Evolutionary conservation across 2,888 invertebrate genomes (phyloP).

Genomic region (Phlogophora meticulosa): DNA sequence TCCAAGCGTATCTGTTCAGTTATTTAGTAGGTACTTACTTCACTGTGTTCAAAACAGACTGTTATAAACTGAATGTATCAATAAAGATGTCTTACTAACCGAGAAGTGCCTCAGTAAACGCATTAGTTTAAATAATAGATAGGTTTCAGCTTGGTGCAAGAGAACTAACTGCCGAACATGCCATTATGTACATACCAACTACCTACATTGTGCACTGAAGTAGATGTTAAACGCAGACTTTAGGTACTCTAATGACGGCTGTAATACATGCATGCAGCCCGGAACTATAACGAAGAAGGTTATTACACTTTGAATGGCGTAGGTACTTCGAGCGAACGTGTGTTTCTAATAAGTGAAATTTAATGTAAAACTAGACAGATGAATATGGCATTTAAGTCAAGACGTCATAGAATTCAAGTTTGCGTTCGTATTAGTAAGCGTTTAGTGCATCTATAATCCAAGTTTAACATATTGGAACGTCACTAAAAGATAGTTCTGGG

Average conservation of each 20-base stretch:
- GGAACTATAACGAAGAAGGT: conserved; percentile 35
- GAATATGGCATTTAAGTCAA: conserved; percentile 2
- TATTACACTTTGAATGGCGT: conserved; percentile 42
- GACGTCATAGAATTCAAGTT: conserved; percentile 4
- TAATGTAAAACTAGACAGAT: conserved; percentile 14
- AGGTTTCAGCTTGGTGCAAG: conserved; percentile 46
- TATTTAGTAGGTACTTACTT: background rate
- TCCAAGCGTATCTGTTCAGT: background rate
- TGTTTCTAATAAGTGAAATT: conserved; percentile 18
- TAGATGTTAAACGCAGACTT: conserved; percentile 53
- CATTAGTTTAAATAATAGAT: conserved; percentile 55
- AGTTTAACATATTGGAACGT: background rate
- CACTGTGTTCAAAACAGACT: background rate
- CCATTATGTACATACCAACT: conserved; percentile 45
- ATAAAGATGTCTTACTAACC: conserved; percentile 38
- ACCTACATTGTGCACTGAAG: conserved; percentile 43
- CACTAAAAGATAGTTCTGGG: background rate
- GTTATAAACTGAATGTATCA: conserved; percentile 19
- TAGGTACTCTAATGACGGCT: conserved; percentile 52
- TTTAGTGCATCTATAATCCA: background rate
- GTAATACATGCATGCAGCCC: conserved; percentile 38
- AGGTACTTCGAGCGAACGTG: conserved; percentile 27
- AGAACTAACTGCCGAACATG: conserved; percentile 50
- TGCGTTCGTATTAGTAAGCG: too few relatives aligned
- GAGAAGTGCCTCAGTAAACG: conserved; percentile 38